Conservation (phyloP, 2,113 vertebrate genomes). For the Odocoileus virginianus region DNA sequence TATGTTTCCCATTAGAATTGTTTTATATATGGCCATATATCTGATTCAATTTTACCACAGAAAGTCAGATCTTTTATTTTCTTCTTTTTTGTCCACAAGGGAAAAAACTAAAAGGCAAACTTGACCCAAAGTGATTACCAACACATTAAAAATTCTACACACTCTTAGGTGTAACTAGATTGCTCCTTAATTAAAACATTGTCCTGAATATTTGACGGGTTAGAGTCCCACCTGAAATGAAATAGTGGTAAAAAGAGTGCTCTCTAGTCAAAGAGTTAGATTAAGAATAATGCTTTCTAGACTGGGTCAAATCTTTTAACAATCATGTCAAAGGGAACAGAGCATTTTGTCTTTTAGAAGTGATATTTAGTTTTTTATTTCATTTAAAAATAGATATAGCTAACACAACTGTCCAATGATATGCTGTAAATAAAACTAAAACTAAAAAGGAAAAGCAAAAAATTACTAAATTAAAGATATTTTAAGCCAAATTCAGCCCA, state of each 20-base stretch:
- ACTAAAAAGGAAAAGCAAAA: not conserved
- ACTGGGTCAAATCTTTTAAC: not conserved
- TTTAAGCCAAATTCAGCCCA: not conserved
- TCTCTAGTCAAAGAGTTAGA: not conserved
- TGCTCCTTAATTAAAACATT: not conserved
- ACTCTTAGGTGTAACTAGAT: not conserved
- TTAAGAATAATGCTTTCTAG: not conserved
- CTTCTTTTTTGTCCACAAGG: not conserved
- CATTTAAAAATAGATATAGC: not conserved
- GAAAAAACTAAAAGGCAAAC: not conserved
- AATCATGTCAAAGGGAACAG: not conserved
- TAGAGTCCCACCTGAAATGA: not conserved
- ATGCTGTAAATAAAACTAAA: not conserved
- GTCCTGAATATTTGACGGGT: not conserved
- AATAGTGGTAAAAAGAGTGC: not conserved
- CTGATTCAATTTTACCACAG: not conserved
- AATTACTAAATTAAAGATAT: not conserved
- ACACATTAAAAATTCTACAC: slow-evolving; percentile 19
- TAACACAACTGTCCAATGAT: not conserved
- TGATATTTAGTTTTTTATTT: not conserved
- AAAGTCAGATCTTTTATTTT: not conserved
- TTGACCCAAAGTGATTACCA: not conserved
- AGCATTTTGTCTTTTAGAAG: not conserved
- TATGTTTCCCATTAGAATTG: not conserved
- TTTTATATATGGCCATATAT: not conserved